Evolutionary conservation across 2,888 invertebrate genomes (phyloP).

Genomic region (Melanchra persicariae): DNA sequence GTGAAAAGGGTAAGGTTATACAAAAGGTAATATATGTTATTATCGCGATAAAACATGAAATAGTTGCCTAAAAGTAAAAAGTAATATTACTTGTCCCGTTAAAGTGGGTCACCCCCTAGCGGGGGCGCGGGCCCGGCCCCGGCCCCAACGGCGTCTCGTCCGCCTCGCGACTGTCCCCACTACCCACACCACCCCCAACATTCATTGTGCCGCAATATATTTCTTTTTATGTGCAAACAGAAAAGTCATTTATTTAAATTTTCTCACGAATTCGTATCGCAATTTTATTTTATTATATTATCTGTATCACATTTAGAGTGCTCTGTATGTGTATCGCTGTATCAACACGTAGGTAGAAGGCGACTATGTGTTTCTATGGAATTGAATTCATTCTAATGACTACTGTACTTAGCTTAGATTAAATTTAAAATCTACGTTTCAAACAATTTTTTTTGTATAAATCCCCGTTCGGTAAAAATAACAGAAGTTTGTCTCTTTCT

Average conservation of each 20-base stretch:
- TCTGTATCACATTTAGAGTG: constrained; percentile 89
- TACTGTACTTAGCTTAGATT: constrained; percentile 42
- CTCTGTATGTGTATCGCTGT: constrained; percentile 78
- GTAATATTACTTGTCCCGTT: constrained; percentile 91
- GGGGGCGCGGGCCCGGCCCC: constrained; percentile 69
- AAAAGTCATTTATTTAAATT: constrained; percentile 91
- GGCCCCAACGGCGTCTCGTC: constrained; percentile 78
- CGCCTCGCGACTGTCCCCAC: constrained; percentile 85
- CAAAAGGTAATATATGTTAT: constrained; percentile 83
- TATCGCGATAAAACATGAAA: constrained; percentile 90
- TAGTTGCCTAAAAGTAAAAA: constrained; percentile 91
- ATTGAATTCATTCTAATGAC: constrained; percentile 45
- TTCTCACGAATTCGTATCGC: constrained; percentile 91
- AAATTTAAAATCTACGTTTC: constrained; percentile 18
- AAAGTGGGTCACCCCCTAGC: constrained; percentile 90
- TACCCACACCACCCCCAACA: constrained; percentile 86
- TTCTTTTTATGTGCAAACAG: constrained; percentile 91
- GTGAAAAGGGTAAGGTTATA: constrained; percentile 73
- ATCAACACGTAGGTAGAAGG: constrained; percentile 65
- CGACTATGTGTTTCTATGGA: constrained; percentile 50
- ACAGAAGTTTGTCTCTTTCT: constrained; percentile 68
- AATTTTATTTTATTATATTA: constrained; percentile 91
- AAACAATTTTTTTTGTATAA: constrained; percentile 29
- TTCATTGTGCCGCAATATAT: constrained; percentile 91
- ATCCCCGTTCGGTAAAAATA: constrained; percentile 48